A percentile compares a stretch with the other conserved stretches of the same genome.
Conservation (phyloP, 2,797 vertebrate species). For the Neosilurus mollespiculum region DNA sequence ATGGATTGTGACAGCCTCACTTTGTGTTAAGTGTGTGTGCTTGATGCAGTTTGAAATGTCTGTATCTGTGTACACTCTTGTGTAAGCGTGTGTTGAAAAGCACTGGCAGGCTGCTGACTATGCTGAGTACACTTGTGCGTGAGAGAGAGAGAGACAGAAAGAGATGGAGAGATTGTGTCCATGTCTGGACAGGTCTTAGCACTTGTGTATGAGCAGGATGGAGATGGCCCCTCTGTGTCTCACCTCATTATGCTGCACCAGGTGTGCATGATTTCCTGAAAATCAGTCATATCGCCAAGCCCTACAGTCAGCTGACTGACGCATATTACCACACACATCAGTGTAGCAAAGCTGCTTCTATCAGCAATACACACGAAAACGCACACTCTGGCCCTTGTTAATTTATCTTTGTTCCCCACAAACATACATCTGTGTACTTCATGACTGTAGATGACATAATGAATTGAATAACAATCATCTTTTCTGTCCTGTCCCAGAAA, state of each 20-base stretch:
- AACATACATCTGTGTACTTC: background rate
- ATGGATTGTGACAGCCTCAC: slow-evolving; percentile 58
- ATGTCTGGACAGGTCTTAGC: slow-evolving; percentile 60
- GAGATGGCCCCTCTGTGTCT: slow-evolving; percentile 76
- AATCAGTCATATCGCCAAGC: no score
- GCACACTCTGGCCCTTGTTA: slow-evolving; percentile 12
- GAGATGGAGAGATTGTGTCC: slow-evolving; percentile 13
- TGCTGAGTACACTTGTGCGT: slow-evolving; percentile 59
- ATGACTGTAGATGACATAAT: slow-evolving; percentile 5
- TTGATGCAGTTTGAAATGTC: slow-evolving; percentile 51
- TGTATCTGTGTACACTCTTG: slow-evolving; percentile 28
- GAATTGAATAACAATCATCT: background rate
- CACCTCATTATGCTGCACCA: slow-evolving; percentile 62
- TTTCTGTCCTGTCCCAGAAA: slow-evolving; percentile 69
- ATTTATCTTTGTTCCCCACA: background rate
- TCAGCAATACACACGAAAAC: slow-evolving; percentile 64
- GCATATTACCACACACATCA: slow-evolving; percentile 64
- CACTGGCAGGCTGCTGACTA: slow-evolving; percentile 69
- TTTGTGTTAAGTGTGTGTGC: slow-evolving; percentile 57
- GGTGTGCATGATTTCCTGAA: background rate
- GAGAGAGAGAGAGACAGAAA: no score
- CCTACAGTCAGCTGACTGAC: slow-evolving; percentile 61
- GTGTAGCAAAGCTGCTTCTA: slow-evolving; percentile 59
- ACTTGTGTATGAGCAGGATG: slow-evolving; percentile 66
- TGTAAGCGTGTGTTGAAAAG: slow-evolving; percentile 31